Evolutionary conservation across 2,888 invertebrate species (phyloP).

Genomic region (Drosophila fulvimacula): DNA sequence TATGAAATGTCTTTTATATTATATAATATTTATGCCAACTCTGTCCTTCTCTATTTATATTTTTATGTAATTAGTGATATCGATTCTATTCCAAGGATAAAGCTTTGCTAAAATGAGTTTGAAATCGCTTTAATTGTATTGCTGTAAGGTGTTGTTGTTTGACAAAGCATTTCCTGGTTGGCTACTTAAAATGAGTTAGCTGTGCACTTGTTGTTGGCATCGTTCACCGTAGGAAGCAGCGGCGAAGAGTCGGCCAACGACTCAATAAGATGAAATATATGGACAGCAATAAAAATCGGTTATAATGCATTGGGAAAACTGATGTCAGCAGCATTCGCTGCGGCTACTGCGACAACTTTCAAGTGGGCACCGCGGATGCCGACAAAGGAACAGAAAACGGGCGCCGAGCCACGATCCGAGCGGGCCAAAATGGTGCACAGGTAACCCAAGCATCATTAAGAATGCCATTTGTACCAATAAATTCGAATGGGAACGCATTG

Average conservation of each 20-base stretch:
- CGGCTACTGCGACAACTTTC: conserved; percentile 64
- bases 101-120: too few species aligned
- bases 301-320: conserved; percentile 79
- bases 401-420: conserved; percentile 58
- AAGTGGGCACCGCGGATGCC: conserved; percentile 53
- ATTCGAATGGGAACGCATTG: conserved; percentile 71
- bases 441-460: conserved; percentile 79
- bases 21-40: too few species aligned
- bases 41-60: too few species aligned
- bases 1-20: too few species aligned
- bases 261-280: conserved; percentile 84
- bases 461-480: conserved; percentile 84
- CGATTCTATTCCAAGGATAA: neutral
- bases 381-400: conserved; percentile 73
- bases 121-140: neutral
- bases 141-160: neutral
- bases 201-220: conserved; percentile 57
- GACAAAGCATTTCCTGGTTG: conserved; percentile 8
- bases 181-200: conserved; percentile 20
- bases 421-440: conserved; percentile 30
- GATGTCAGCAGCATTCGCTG: conserved; percentile 28
- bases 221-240: conserved; percentile 17
- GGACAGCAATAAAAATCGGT: conserved; percentile 82
- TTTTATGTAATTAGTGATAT: too few species aligned
- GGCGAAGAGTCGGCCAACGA: conserved; percentile 64